A percentile compares a stretch with the other conserved stretches of the same genome.
These are phyloP conservation scores for Psilopogon haemacephalus DNA, from an alignment of 2,113 vertebrate genomes.

Conservation along the genomic window DNA sequence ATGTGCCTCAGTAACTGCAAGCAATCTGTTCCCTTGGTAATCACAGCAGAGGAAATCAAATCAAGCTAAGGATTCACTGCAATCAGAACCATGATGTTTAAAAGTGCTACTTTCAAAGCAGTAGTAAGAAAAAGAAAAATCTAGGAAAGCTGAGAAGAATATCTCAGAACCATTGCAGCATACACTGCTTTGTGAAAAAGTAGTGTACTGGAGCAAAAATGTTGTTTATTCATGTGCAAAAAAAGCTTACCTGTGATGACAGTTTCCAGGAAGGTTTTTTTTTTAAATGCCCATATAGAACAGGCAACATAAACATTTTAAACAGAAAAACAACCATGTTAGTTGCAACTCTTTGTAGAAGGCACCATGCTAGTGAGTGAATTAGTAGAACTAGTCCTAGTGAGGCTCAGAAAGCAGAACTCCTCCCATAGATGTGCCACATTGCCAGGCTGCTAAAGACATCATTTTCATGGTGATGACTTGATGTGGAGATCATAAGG, in stretches of 20 bases:
- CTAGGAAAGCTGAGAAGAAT: not conserved
- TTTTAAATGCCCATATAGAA: not conserved
- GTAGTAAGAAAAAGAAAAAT: not conserved
- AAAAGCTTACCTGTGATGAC: not conserved
- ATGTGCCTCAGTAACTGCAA: not conserved
- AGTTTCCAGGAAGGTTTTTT: not conserved
- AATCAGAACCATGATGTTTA: not conserved
- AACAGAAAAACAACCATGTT: not conserved
- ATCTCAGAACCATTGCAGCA: not conserved
- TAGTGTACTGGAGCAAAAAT: not conserved
- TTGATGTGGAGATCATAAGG: not conserved
- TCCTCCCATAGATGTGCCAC: rapidly evolving
- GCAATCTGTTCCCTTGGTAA: not conserved
- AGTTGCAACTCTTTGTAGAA: not conserved
- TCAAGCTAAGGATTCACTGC: not conserved
- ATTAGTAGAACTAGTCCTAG: not conserved
- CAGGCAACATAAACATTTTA: not conserved
- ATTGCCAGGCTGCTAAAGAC: not conserved
- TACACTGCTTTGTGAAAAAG: not conserved
- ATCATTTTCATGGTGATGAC: not conserved
- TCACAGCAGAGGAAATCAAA: not conserved
- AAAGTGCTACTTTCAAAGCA: not conserved
- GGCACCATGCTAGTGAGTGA: rapidly evolving
- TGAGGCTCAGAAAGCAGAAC: rapidly evolving
- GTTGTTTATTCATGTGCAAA: not conserved